Evolutionary conservation across 2,113 vertebrate genomes (phyloP).

Genomic region (Scopus umbretta): DNA sequence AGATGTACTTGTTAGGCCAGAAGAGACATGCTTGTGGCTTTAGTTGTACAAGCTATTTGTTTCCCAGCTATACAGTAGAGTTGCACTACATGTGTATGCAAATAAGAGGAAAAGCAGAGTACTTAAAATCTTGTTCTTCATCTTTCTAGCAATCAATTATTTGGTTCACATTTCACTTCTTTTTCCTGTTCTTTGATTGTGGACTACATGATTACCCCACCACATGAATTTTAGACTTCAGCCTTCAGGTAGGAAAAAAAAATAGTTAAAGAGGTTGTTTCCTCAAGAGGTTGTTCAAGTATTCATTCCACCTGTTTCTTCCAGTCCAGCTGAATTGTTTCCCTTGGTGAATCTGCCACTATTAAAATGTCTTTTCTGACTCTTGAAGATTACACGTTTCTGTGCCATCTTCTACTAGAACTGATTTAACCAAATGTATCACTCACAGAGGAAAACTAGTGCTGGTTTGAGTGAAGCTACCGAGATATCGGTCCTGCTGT

Average conservation of each 20-base stretch:
- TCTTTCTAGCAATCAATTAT: not conserved
- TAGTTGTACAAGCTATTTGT: not conserved
- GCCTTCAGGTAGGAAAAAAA: not conserved
- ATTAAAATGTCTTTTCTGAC: not conserved
- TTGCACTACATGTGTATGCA: not conserved
- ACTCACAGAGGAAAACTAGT: not conserved
- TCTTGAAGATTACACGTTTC: not conserved
- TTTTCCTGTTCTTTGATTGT: not conserved
- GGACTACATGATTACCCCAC: not conserved
- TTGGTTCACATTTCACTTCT: not conserved
- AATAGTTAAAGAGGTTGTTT: no score
- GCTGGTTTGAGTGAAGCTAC: not conserved
- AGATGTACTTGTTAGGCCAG: not conserved
- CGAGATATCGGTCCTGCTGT: not conserved
- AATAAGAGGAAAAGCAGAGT: not conserved
- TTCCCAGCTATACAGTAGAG: not conserved
- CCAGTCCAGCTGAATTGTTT: not conserved
- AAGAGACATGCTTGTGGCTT: not conserved
- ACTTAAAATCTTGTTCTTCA: not conserved
- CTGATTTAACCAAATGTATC: not conserved
- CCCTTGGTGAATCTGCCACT: not conserved
- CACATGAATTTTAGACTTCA: not conserved
- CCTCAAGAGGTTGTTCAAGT: no score
- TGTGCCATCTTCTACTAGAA: not conserved
- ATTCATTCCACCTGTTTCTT: not conserved